These are phyloP conservation scores for Piprites chloris DNA, from an alignment of 2,113 vertebrate species.

Conservation along the genomic window DNA sequence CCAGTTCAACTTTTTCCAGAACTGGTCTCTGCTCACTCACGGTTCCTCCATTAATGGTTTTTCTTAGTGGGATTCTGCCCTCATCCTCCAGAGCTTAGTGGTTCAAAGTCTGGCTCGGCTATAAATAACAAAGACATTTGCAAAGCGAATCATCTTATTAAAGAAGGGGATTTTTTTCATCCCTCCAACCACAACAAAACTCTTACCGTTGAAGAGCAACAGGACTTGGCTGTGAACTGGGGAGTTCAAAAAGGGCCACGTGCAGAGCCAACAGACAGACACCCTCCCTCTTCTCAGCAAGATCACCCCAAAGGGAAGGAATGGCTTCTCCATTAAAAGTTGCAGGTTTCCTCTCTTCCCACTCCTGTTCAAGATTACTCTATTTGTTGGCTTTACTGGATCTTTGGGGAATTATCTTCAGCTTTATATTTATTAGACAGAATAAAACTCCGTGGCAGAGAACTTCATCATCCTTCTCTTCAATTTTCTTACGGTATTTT, in stretches of 20 bases:
- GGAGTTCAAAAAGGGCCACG: conserved; percentile 60
- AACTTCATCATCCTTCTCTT: conserved; percentile 26
- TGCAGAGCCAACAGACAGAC: conserved; percentile 52
- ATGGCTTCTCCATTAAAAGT: conserved; percentile 68
- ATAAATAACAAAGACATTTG: conserved; percentile 67
- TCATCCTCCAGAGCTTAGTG: conserved; percentile 40
- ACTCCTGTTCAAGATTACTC: conserved; percentile 30
- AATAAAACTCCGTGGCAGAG: conserved; percentile 23
- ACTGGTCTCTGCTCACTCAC: conserved; percentile 35
- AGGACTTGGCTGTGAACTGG: conserved; percentile 45
- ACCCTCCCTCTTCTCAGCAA: conserved; percentile 58
- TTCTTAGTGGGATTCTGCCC: conserved; percentile 59
- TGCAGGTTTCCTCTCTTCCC: conserved; percentile 58
- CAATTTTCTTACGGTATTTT: neutral
- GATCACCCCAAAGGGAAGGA: conserved; percentile 56
- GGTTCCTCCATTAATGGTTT: conserved; percentile 52
- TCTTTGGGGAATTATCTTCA: conserved; percentile 45
- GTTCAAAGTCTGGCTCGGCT: conserved; percentile 38
- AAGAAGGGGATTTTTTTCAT: conserved; percentile 44
- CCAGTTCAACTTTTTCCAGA: conserved; percentile 54
- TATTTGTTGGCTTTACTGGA: conserved; percentile 17
- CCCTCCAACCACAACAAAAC: conserved; percentile 56
- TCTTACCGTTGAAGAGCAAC: conserved; percentile 42
- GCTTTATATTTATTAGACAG: conserved; percentile 38
- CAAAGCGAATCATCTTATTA: conserved; percentile 63